Evolutionary conservation across 2,888 invertebrate genomes (phyloP).

Genomic region (Tridacna gigas): DNA sequence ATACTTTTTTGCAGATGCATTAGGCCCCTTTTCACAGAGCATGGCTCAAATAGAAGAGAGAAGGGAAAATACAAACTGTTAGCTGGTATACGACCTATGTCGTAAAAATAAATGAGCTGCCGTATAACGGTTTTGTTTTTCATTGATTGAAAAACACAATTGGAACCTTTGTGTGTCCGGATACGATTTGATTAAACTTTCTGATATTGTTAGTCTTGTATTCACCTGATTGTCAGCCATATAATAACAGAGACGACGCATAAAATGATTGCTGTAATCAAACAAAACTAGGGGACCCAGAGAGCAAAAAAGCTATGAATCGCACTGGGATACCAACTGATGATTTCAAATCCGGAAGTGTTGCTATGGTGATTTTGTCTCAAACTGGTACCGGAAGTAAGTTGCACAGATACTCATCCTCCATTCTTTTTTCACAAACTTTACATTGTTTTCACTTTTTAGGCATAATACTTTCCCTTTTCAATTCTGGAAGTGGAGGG

Average conservation of each 20-base stretch:
- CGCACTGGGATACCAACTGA: conserved; percentile 21
- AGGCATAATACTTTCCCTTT: too few relatives aligned
- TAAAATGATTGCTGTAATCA: too few relatives aligned
- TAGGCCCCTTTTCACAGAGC: too few relatives aligned
- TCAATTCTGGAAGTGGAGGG: too few relatives aligned
- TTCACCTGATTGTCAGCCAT: background rate
- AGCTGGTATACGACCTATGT: too few relatives aligned
- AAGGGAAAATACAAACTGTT: too few relatives aligned
- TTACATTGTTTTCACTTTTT: too few relatives aligned
- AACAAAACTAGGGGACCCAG: background rate
- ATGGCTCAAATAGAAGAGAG: too few relatives aligned
- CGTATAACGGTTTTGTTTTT: background rate
- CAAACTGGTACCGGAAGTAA: background rate
- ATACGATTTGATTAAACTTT: conserved; percentile 18
- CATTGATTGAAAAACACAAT: conserved; percentile 19
- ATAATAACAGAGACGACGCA: background rate
- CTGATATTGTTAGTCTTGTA: conserved; percentile 9
- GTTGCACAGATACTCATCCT: background rate
- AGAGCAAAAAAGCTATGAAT: conserved; percentile 2
- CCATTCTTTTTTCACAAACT: too few relatives aligned
- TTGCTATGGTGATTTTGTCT: conserved; percentile 8
- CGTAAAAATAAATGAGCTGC: background rate
- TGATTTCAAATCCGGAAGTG: conserved; percentile 20
- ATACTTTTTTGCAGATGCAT: too few relatives aligned
- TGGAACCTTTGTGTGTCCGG: background rate